Percentiles rank a stretch among this genome's conserved stretches.
phyloP scores from a whole-genome alignment of 2,888 invertebrate species.

The Caenorhabditis angaria region DNA sequence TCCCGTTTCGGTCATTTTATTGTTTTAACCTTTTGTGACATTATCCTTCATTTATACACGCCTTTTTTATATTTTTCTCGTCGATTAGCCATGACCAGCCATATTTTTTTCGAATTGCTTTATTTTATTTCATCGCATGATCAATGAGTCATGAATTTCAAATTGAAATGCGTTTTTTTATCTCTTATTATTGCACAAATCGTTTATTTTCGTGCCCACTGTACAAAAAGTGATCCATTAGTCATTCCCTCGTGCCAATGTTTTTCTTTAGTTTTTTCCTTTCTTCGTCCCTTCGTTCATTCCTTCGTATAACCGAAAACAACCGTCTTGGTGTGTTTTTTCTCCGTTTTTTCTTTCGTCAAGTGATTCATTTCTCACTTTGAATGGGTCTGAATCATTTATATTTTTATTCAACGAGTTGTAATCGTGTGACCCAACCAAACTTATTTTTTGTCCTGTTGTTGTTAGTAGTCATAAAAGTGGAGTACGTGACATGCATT shows the following conservation, averaged over 20 bases:
- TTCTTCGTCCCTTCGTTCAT: too few relatives aligned
- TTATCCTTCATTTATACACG: background rate
- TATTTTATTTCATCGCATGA: background rate
- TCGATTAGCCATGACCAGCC: background rate
- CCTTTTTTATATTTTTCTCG: background rate
- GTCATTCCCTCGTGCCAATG: background rate
- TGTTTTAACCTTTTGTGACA: conserved; percentile 2
- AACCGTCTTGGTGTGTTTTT: too few relatives aligned
- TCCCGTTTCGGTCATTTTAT: conserved; percentile 2
- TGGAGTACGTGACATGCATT: too few relatives aligned
- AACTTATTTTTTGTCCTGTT: too few relatives aligned
- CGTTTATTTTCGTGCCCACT: too few relatives aligned
- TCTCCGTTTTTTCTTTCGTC: background rate
- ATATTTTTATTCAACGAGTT: background rate
- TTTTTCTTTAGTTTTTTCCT: background rate
- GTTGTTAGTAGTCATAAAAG: too few relatives aligned
- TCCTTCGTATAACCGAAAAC: too few relatives aligned
- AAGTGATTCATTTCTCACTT: background rate
- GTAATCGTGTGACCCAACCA: too few relatives aligned
- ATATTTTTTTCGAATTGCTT: background rate
- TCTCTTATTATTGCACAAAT: too few relatives aligned
- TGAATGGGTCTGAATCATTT: background rate
- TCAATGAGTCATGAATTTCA: conserved; percentile 1
- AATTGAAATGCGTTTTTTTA: too few relatives aligned
- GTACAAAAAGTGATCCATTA: background rate